A percentile compares a stretch with the other conserved stretches of the same genome.
Conservation (phyloP, 2,797 vertebrate genomes). For the Anisognathus igniventris region DNA sequence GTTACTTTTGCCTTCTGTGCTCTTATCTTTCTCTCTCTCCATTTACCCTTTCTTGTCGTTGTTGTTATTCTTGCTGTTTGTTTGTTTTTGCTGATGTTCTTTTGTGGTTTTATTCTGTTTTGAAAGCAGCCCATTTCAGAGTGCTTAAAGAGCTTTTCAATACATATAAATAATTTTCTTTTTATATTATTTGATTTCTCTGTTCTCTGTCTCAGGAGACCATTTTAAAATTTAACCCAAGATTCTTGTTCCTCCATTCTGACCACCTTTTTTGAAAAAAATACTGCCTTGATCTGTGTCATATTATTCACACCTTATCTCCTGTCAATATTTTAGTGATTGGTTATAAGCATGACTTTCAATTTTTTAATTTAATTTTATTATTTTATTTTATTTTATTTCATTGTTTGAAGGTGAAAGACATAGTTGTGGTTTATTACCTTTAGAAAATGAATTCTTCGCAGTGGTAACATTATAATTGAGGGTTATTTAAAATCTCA, state of each 20-base stretch:
- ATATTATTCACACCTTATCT: neutral
- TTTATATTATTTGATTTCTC: neutral
- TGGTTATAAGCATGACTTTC: neutral
- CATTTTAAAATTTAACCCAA: neutral
- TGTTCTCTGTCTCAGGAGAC: neutral
- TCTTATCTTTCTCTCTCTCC: neutral
- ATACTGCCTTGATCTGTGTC: neutral
- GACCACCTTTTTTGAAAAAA: rapidly evolving
- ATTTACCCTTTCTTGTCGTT: neutral
- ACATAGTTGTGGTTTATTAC: neutral
- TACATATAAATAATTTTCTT: neutral
- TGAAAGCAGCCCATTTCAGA: neutral
- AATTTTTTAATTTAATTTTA: neutral
- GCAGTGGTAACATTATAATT: neutral
- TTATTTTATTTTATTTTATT: neutral
- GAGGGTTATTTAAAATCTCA: neutral
- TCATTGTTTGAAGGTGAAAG: neutral
- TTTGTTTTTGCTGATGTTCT: neutral
- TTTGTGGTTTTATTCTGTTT: neutral
- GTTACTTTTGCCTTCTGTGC: neutral
- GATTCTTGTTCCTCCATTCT: neutral
- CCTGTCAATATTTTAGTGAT: neutral
- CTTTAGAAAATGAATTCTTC: neutral
- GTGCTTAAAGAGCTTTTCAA: neutral
- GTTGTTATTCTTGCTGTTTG: neutral